Evolutionary conservation across 2,797 vertebrate species (phyloP).

Genomic region (Xenops minutus): DNA sequence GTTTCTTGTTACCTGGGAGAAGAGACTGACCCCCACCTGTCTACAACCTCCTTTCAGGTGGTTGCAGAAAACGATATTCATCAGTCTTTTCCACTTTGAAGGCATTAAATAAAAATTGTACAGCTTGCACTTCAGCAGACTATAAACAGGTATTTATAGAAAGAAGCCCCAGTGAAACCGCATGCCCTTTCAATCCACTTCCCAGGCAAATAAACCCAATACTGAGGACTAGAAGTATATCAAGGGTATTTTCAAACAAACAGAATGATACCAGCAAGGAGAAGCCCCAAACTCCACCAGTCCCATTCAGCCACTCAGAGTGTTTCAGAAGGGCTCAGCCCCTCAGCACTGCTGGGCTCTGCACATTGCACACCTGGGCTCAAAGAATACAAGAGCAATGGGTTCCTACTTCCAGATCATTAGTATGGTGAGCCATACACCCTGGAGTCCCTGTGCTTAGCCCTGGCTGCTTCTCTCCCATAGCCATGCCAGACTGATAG

Average conservation of each 20-base stretch:
- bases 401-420: neutral
- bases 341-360: fast-evolving
- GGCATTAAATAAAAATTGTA: slow-evolving; percentile 5
- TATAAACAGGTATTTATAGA: slow-evolving; percentile 41
- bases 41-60: neutral
- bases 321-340: neutral
- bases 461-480: neutral
- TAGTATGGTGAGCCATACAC: neutral
- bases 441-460: neutral
- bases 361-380: fast-evolving
- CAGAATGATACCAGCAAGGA: neutral
- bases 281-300: neutral
- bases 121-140: neutral
- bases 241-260: slow-evolving; percentile 30
- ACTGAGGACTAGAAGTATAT: neutral
- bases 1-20: neutral
- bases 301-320: fast-evolving
- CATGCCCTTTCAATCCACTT: slow-evolving; percentile 46
- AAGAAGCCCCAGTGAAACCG: slow-evolving; percentile 31
- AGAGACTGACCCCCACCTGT: neutral
- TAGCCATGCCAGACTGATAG: neutral
- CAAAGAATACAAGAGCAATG: neutral
- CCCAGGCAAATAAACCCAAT: slow-evolving; percentile 24
- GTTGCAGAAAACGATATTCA: neutral
- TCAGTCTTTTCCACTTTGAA: slow-evolving; percentile 24